These are phyloP conservation scores for Tenthredo distinguenda DNA, from an alignment of 2,888 invertebrate species.

Conservation along the genomic window DNA sequence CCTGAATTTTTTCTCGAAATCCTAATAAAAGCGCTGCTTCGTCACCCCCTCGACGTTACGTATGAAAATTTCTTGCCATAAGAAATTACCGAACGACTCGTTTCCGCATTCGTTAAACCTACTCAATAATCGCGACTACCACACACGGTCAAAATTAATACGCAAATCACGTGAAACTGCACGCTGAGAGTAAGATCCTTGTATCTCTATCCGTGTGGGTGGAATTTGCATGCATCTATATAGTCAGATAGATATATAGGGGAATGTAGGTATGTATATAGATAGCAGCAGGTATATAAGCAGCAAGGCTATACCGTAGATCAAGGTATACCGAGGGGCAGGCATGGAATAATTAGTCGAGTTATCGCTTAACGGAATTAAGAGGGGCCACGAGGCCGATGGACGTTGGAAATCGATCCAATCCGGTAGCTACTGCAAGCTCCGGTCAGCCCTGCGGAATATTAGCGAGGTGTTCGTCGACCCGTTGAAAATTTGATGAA, in stretches of 20 bases:
- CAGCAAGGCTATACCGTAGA: background rate
- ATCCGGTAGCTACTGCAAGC: slow-evolving; percentile 28
- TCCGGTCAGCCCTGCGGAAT: slow-evolving; percentile 35
- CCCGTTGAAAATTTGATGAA: slow-evolving; percentile 47
- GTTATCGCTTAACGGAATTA: slow-evolving; percentile 50
- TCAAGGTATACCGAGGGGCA: slow-evolving; percentile 17
- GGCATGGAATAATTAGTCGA: slow-evolving; percentile 51
- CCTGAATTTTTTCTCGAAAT: background rate
- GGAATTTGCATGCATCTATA: background rate
- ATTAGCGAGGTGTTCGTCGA: slow-evolving; percentile 46
- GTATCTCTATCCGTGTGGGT: background rate
- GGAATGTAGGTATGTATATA: background rate
- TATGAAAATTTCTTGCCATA: too few relatives aligned
- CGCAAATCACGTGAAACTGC: background rate
- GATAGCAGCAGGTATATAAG: background rate
- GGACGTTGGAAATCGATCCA: slow-evolving; percentile 44
- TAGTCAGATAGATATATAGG: background rate
- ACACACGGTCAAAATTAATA: background rate
- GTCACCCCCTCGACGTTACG: too few relatives aligned
- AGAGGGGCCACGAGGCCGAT: slow-evolving; percentile 32
- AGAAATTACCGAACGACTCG: background rate
- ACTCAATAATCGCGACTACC: background rate
- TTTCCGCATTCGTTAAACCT: background rate
- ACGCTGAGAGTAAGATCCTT: background rate
- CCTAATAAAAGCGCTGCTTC: background rate